Base-by-base conservation (phyloP, 2,113 vertebrate species). In the Hippoglossus stenolepis region DNA sequence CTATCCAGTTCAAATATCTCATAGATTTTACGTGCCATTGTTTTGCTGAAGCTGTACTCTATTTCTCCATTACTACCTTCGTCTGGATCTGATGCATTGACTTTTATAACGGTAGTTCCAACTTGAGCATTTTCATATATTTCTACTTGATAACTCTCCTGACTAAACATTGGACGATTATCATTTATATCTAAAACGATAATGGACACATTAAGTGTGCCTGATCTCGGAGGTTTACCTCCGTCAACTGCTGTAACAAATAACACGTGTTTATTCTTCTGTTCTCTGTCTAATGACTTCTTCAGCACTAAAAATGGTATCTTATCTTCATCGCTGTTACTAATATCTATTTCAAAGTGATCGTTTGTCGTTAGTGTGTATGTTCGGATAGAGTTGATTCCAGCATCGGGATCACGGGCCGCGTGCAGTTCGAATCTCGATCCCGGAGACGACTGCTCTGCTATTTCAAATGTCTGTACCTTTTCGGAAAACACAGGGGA, bases 361-460 rank as follows among this genome's bases (percentile, higher is more conserved):
- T 92, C 87, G 5, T 93, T 94, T 49, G 77, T 14, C 5, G 84
- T 85, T 14, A 93, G 80, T 47, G 90, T 94, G 45, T 96, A 96
- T 24, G 85, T 90, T 4, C 92, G 88, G 13, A 93, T 68, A 2
- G 93, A 87, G 21, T 95, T 95, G 0, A 83, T 65, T 5, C 94
- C 94, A 51, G 90, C 84, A 66, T 96, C 95, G 1, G 92, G 78
- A 70, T 96, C 95, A 13, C 86, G 85, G 0, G 95, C 95, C 10
- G 91, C 87, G 12, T 95, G 93, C 53, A 96, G 62, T 3, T 94
- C 81, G 54, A 95, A 95, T 21, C 89, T 59, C 0, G 89, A 89
- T 3, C 95, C 95, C 1, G 88, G 82, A 21, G 80, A 40, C 2
- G 86, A 61, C 0, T 89, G 83, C 38, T 96, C 96, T 0, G 65